Base-by-base conservation (phyloP, 2,888 invertebrate species). In the Hemicrepidius hirtus region DNA sequence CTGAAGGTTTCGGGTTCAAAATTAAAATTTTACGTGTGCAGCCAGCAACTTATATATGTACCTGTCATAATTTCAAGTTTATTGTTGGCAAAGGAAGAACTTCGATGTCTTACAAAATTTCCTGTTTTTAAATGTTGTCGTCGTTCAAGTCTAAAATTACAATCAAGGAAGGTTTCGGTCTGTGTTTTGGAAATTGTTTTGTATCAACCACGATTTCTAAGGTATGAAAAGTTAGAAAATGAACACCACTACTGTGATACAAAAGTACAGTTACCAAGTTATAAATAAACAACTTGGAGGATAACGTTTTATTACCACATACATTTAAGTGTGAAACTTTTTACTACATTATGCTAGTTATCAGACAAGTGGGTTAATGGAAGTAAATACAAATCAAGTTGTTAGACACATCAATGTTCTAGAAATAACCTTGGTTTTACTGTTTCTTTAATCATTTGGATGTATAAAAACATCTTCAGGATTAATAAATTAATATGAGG, bases 11-110 rank as follows among this genome's bases (percentile, higher is more conserved):
- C 1, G 10, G 16, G 12, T 21, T 53, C 21, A 10, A 53, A 28
- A 28, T 53, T 53, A 28, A 53, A 32, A 53, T 28, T 28, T 28
- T 13, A n/a, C n/a, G 13, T 28, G 12, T 28, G 28, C 0, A 28
- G 53, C 53, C 53, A 53, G 24, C 10, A n/a, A 13, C 53, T 53
- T 53, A 53, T n/a, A 53, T 28, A 28, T 53, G 53, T 53, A 53
- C 28, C 28, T 53, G 53, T 53, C 53, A 53, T 53, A 53, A 53
- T 53, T 53, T 53, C 53, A 24, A 28, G 28, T 53, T 32, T 28
- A 53, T 32, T 53, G 7, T 28, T 13, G 21, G 21, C 49, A 21
- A n/a, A 53, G 3, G 13, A 20, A 4, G 13, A 13, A 41, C 41
- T 41, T 16, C 32, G 32, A 41, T 41, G 41, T 41, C 13, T 16